phyloP scores from a whole-genome alignment of 1,140 invertebrate species.

The Pseudomyrmex dendroicus region DNA sequence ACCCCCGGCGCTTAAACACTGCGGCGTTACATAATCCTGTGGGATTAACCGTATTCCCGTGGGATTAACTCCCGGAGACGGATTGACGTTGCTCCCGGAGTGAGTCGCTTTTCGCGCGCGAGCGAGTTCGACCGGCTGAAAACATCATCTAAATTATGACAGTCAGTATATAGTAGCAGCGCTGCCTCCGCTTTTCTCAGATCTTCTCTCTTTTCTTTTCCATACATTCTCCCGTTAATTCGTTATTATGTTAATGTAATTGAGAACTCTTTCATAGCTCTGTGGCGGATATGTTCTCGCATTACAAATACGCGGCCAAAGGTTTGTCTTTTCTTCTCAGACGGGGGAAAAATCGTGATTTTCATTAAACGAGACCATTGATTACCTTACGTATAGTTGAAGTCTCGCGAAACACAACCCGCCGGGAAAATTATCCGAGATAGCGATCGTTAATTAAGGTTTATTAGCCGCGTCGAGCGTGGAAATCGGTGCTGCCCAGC shows the following conservation, averaged over 20 bases:
- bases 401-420: slow-evolving; percentile 8
- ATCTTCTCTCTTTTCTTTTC: neutral
- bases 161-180: slow-evolving; percentile 16
- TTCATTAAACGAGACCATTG: slow-evolving; percentile 44
- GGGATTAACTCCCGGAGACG: slow-evolving; percentile 72
- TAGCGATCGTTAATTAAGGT: slow-evolving; percentile 59
- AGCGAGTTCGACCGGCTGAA: slow-evolving; percentile 48
- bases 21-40: slow-evolving; percentile 73
- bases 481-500: slow-evolving; percentile 50
- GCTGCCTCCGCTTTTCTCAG: neutral
- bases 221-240: slow-evolving; percentile 9
- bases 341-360: slow-evolving; percentile 35
- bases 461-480: slow-evolving; percentile 44
- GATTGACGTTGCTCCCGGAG: slow-evolving; percentile 59
- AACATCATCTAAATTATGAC: slow-evolving; percentile 65
- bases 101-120: slow-evolving; percentile 36
- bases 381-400: slow-evolving; percentile 35
- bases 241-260: neutral
- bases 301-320: neutral
- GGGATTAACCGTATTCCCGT: slow-evolving; percentile 71
- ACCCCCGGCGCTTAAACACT: slow-evolving; percentile 70
- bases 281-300: neutral
- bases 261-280: too few relatives aligned
- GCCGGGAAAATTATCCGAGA: slow-evolving; percentile 55
- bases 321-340: neutral